Evolutionary conservation across 2,797 vertebrate genomes (phyloP), one percentile per base, ranked within the genome.

Genomic region (Crocidura indochinensis): DNA sequence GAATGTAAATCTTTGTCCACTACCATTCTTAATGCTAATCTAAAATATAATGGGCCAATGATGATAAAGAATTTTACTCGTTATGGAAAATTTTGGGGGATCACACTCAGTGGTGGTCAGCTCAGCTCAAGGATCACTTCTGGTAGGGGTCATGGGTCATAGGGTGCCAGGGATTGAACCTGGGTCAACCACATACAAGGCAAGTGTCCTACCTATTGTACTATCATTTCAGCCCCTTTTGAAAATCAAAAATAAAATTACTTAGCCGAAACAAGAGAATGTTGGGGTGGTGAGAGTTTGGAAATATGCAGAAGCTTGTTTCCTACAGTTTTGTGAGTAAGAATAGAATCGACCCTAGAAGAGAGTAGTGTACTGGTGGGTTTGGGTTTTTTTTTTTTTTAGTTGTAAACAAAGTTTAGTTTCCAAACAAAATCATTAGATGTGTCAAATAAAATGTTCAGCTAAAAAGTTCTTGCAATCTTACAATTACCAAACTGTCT

Each of bases 401-500:
- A 38, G 19, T 67, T 81, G 60, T 89, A 4, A 88, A 27, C 46
- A 83, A 0, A 51, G 31, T 29, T 84, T 26, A 71, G 46, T 51
- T 22, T 76, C 74, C 84, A 47, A 31, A 44, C 65, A 88, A 90
- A 95, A 73, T 94, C 72, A 77, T 92, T 77, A 88, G 81, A 60
- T 92, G 24, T 29, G 53, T 87, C 26, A 17, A 91, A 77, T 91
- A 92, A 95, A 88, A 82, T 90, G 47, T 79, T 78, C 22, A 76
- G 49, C 90, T 80, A 69, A 88, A 69, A 88, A 87, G 77, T 94
- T 95, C 86, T 71, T 69, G 94, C 88, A 95, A 90, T 78, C 56
- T 87, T 46, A 76, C 17, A 71, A 75, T 96, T 96, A 92, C 84
- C 90, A 92, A 93, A 96, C 17, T 81, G 8, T 91, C 77, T 97